Evolutionary conservation across 2,113 vertebrate genomes (phyloP).

Genomic region (Zapus hudsonius): DNA sequence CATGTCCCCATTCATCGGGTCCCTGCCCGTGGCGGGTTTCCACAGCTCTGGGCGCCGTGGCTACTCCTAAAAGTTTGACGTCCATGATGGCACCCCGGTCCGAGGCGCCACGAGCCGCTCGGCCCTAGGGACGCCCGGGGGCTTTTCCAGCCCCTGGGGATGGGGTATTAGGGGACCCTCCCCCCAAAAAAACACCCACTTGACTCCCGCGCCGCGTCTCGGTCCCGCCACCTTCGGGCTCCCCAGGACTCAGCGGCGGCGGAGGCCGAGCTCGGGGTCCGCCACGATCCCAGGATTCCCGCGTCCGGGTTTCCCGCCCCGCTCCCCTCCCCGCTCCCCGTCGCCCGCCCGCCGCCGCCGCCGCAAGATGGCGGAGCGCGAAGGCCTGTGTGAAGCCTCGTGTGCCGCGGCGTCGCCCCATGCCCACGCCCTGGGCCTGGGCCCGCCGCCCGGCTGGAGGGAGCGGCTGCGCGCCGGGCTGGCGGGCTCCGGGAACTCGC

Average conservation of each 20-base stretch:
- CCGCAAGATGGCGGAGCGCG: conserved; percentile 81
- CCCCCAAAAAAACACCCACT: not conserved
- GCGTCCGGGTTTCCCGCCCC: conserved; percentile 77
- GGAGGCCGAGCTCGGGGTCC: conserved; percentile 36
- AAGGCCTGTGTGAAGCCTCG: conserved; percentile 87
- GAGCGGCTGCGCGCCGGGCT: conserved; percentile 89
- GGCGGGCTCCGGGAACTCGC: conserved; percentile 88
- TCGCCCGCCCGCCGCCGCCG: conserved; percentile 48
- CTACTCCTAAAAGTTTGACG: not conserved
- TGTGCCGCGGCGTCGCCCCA: conserved; percentile 76
- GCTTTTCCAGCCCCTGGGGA: not conserved
- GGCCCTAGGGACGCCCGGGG: not conserved
- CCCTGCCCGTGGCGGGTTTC: not conserved
- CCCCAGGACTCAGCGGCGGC: not conserved
- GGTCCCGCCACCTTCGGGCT: too few species aligned
- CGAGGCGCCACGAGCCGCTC: not conserved
- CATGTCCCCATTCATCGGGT: not conserved
- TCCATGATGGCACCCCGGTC: not conserved
- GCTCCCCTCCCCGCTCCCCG: conserved; percentile 64
- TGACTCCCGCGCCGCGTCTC: not conserved
- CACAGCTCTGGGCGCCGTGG: not conserved
- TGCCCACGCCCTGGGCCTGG: conserved; percentile 78
- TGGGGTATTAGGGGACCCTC: not conserved
- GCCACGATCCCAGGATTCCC: conserved; percentile 88
- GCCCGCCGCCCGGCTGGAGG: conserved; percentile 86